A percentile compares a stretch with the other conserved stretches of the same genome.
These are phyloP conservation scores for Spodoptera littoralis DNA, from an alignment of 2,888 invertebrate genomes.

Conservation along the genomic window DNA sequence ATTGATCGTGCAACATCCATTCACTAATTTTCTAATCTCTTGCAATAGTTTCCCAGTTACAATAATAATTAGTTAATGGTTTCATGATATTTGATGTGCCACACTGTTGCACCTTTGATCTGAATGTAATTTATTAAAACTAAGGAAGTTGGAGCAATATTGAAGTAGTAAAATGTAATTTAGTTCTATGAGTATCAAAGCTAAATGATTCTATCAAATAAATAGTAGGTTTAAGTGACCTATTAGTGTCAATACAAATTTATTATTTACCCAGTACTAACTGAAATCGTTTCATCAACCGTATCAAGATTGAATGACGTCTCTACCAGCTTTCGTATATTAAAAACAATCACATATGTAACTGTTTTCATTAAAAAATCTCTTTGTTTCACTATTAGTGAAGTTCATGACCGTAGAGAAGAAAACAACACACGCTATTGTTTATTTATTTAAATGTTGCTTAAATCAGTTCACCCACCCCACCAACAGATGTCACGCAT, in stretches of 20 bases:
- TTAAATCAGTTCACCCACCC: constrained; percentile 47
- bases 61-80: constrained; percentile 30
- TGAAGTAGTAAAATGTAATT: not conserved
- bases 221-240: too few species aligned
- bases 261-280: too few species aligned
- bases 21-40: constrained; percentile 30
- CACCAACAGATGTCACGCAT: constrained; percentile 46
- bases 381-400: constrained; percentile 13
- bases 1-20: constrained; percentile 26
- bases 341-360: constrained; percentile 7
- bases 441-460: constrained; percentile 15
- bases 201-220: too few species aligned
- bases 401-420: constrained; percentile 18
- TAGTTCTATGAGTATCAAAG: too few species aligned
- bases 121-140: constrained; percentile 32
- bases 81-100: constrained; percentile 16
- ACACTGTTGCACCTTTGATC: constrained; percentile 35
- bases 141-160: not conserved
- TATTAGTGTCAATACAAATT: too few species aligned
- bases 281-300: not conserved
- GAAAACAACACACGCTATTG: constrained; percentile 7
- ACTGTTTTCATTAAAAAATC: constrained; percentile 10
- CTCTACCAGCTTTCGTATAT: constrained; percentile 2
- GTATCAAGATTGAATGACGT: not conserved
- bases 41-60: constrained; percentile 25